These are phyloP conservation scores for Monarcha castaneiventris DNA, from an alignment of 2,113 vertebrate genomes.

Conservation along the genomic window DNA sequence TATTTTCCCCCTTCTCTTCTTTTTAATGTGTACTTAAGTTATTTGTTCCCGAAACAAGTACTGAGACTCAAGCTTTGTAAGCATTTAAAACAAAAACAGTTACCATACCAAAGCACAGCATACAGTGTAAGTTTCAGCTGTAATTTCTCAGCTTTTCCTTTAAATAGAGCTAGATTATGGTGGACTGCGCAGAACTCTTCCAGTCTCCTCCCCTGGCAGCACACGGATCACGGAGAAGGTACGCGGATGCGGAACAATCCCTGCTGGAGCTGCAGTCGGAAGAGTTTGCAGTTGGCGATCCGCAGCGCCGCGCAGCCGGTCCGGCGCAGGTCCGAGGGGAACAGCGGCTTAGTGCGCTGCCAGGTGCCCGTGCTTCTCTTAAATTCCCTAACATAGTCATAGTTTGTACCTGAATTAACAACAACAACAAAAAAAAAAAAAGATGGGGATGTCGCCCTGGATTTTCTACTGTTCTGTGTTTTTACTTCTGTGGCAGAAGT, in stretches of 20 bases:
- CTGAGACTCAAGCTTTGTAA: conserved; percentile 68
- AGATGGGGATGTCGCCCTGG: too few relatives aligned
- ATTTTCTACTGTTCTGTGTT: too few relatives aligned
- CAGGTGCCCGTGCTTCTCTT: conserved; percentile 93
- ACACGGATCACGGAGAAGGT: conserved; percentile 67
- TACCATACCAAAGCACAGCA: conserved; percentile 69
- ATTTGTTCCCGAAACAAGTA: conserved; percentile 58
- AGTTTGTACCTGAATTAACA: conserved; percentile 81
- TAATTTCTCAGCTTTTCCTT: conserved; percentile 64
- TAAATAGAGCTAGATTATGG: conserved; percentile 55
- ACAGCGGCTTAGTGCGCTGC: conserved; percentile 90
- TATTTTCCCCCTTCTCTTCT: conserved; percentile 6
- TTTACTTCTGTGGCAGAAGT: too few relatives aligned
- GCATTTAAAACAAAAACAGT: conserved; percentile 65
- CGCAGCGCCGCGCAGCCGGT: conserved; percentile 88
- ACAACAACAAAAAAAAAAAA: too few relatives aligned
- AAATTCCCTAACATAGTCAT: conserved; percentile 96
- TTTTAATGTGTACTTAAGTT: conserved; percentile 58
- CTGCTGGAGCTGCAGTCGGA: conserved; percentile 92
- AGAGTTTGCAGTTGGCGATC: conserved; percentile 96
- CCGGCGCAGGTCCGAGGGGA: conserved; percentile 88
- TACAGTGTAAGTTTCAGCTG: conserved; percentile 64
- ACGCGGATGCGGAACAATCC: conserved; percentile 90
- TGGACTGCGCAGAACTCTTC: conserved; percentile 16
- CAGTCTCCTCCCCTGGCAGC: neutral